Conservation (phyloP, 2,888 invertebrate genomes). For the Kuschelorhynchus macadamiae region DNA sequence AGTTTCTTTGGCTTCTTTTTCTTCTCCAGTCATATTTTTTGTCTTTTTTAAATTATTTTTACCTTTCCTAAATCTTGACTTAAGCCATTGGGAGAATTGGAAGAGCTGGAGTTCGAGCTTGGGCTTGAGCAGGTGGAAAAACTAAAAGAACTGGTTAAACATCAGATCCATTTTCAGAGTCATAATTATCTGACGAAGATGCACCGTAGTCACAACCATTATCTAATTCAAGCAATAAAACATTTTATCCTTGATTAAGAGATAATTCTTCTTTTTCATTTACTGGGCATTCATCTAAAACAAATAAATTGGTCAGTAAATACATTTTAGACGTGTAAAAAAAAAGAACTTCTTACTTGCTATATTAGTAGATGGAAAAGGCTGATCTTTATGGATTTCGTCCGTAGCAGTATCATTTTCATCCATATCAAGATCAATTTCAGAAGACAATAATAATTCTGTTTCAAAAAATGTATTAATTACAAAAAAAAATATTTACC, state of each 20-base stretch:
- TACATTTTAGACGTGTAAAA: background rate
- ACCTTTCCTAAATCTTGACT: background rate
- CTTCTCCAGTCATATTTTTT: background rate
- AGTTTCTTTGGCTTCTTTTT: background rate
- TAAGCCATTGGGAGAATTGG: background rate
- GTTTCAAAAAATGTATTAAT: background rate
- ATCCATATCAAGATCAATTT: background rate
- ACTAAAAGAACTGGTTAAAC: background rate
- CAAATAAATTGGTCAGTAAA: background rate
- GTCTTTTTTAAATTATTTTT: background rate
- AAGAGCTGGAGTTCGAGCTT: background rate
- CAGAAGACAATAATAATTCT: background rate
- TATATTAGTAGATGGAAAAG: background rate
- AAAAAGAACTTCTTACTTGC: background rate
- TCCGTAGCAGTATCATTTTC: no score
- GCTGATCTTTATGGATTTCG: background rate
- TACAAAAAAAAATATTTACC: background rate
- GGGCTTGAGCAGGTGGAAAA: background rate
- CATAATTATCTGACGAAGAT: slow-evolving; percentile 4
- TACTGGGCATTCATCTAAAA: background rate
- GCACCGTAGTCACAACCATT: background rate
- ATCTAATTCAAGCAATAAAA: background rate
- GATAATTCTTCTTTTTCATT: background rate
- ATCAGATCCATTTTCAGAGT: background rate
- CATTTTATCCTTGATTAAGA: background rate